Conservation (phyloP, 2,113 vertebrate species). For the Strix uralensis region DNA sequence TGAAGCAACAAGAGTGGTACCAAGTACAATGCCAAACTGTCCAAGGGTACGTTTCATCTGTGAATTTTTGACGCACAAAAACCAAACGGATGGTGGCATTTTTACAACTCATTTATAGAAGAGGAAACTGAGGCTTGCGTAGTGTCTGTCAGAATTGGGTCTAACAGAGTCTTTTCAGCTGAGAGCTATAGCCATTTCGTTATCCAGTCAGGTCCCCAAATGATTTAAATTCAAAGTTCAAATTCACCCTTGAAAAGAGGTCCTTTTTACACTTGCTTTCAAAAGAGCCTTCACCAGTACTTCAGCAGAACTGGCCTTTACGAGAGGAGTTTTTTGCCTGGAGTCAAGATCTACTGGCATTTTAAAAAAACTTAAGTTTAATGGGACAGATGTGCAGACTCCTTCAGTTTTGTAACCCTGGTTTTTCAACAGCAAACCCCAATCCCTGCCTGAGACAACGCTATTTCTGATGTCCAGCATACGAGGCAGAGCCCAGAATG, state of each 20-base stretch:
- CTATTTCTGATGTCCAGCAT: neutral
- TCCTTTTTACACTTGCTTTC: neutral
- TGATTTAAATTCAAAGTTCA: neutral
- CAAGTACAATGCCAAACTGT: neutral
- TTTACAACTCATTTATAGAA: neutral
- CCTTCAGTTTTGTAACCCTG: neutral
- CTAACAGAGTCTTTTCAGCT: neutral
- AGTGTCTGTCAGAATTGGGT: neutral
- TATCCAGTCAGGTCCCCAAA: neutral
- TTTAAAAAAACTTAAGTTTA: neutral
- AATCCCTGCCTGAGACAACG: neutral
- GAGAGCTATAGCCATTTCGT: neutral
- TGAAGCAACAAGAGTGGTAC: neutral
- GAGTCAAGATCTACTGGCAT: neutral
- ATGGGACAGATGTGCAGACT: neutral
- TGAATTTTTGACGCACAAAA: neutral
- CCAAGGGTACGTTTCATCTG: neutral
- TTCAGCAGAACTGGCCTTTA: neutral
- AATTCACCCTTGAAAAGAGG: neutral
- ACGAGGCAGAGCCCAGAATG: neutral
- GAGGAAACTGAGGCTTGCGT: neutral
- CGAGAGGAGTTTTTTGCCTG: neutral
- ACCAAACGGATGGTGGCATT: neutral
- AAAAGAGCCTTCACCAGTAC: neutral
- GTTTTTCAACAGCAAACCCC: neutral